Conservation (phyloP, 2,888 invertebrate genomes). For the Lysandra bellargus region DNA sequence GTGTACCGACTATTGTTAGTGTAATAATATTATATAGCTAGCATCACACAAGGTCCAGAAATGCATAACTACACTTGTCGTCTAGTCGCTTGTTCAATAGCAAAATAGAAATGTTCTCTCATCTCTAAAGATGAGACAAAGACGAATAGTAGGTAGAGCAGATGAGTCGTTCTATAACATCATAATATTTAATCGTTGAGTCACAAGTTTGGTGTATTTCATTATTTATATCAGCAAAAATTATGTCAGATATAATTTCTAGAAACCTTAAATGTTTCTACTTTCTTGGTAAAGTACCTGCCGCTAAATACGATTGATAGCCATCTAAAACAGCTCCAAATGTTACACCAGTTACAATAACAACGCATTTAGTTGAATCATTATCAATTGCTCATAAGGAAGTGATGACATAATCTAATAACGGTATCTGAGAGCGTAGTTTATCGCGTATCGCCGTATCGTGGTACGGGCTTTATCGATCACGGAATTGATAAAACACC, state of each 20-base stretch:
- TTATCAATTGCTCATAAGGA: constrained; percentile 38
- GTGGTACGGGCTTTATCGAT: constrained; percentile 23
- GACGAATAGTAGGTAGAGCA: constrained; percentile 4
- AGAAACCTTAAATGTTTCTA: neutral
- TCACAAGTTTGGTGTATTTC: neutral
- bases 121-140: neutral
- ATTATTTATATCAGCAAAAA: neutral
- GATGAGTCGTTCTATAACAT: neutral
- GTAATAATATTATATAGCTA: constrained; percentile 24
- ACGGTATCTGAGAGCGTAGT: constrained; percentile 30
- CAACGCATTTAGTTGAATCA: constrained; percentile 5
- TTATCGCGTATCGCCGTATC: constrained; percentile 22
- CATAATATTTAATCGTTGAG: neutral
- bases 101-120: neutral
- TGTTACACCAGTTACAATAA: neutral
- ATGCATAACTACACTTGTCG: constrained; percentile 17
- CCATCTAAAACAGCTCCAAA: neutral
- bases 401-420: constrained; percentile 38
- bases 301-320: neutral
- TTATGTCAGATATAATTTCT: neutral
- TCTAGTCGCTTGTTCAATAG: neutral
- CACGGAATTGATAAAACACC: constrained; percentile 31
- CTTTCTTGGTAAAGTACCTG: neutral
- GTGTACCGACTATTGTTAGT: constrained; percentile 35
- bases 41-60: constrained; percentile 24